Percentiles rank a stretch among this genome's conserved stretches.
phyloP scores from a whole-genome alignment of 2,888 invertebrate species.

The Vanessa cardui region DNA sequence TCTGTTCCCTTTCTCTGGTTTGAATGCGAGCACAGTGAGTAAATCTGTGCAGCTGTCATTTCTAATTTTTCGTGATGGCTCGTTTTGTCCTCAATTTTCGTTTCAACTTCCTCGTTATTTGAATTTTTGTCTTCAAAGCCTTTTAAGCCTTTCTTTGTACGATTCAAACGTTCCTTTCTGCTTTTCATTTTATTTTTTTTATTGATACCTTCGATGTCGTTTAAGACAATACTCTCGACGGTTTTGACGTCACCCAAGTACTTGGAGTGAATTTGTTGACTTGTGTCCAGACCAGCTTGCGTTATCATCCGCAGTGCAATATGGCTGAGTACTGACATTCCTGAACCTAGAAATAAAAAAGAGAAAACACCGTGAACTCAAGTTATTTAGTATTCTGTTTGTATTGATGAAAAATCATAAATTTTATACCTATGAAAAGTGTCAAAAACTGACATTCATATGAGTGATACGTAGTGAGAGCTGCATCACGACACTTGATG shows the following conservation, averaged over 20 bases:
- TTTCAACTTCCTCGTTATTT: slow-evolving; percentile 57
- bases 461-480: slow-evolving; percentile 86
- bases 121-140: slow-evolving; percentile 55
- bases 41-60: slow-evolving; percentile 75
- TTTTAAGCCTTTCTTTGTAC: slow-evolving; percentile 65
- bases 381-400: background rate
- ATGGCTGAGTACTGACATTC: slow-evolving; percentile 91
- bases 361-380: background rate
- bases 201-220: slow-evolving; percentile 68
- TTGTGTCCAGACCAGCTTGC: slow-evolving; percentile 81
- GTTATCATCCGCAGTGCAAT: slow-evolving; percentile 90
- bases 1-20: slow-evolving; percentile 85
- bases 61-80: slow-evolving; percentile 64
- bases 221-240: slow-evolving; percentile 58
- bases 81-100: slow-evolving; percentile 58
- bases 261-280: slow-evolving; percentile 74
- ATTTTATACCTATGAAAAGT: slow-evolving; percentile 85
- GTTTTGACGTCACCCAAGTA: slow-evolving; percentile 62
- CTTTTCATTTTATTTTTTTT: slow-evolving; percentile 72
- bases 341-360: slow-evolving; percentile 79
- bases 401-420: background rate
- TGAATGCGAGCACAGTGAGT: slow-evolving; percentile 86
- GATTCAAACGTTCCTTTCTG: slow-evolving; percentile 69
- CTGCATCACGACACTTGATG: slow-evolving; percentile 84
- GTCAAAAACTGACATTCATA: slow-evolving; percentile 90